phyloP scores from a whole-genome alignment of 2,888 invertebrate species.

The Meganola albula region DNA sequence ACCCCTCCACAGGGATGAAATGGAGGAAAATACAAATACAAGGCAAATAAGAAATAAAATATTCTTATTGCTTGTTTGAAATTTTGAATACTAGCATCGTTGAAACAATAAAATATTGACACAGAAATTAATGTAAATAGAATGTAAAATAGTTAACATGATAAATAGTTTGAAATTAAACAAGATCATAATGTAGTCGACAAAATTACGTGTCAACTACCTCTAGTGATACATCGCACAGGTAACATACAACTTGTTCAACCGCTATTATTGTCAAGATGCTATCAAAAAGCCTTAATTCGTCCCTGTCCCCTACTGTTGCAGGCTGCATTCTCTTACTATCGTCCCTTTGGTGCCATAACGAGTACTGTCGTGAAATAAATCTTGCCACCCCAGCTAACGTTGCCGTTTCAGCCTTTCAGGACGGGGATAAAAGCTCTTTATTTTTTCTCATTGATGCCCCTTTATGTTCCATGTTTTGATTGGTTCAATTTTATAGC shows the following conservation, averaged over 20 bases:
- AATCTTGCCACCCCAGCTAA: constrained; percentile 67
- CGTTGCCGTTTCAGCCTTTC: constrained; percentile 56
- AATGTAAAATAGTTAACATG: no score
- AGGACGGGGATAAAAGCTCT: constrained; percentile 65
- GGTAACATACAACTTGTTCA: not conserved
- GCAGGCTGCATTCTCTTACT: constrained; percentile 58
- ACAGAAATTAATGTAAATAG: no score
- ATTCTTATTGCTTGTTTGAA: no score
- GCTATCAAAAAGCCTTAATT: constrained; percentile 16
- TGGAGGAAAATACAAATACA: no score
- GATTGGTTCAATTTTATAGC: constrained; percentile 59
- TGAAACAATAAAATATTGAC: no score
- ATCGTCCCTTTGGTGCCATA: constrained; percentile 67
- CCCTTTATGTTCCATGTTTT: constrained; percentile 53
- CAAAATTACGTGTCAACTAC: not conserved
- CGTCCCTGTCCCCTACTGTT: constrained; percentile 31
- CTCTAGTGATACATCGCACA: not conserved
- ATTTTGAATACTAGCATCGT: no score
- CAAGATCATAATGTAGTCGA: no score
- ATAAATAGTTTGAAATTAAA: no score
- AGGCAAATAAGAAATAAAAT: no score
- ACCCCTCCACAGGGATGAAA: constrained; percentile 30
- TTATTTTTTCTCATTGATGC: constrained; percentile 67
- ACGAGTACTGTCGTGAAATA: constrained; percentile 71
- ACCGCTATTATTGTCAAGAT: constrained; percentile 9